Evolutionary conservation across 1,140 invertebrate genomes (phyloP).

Genomic region (Zaprionus davidi): DNA sequence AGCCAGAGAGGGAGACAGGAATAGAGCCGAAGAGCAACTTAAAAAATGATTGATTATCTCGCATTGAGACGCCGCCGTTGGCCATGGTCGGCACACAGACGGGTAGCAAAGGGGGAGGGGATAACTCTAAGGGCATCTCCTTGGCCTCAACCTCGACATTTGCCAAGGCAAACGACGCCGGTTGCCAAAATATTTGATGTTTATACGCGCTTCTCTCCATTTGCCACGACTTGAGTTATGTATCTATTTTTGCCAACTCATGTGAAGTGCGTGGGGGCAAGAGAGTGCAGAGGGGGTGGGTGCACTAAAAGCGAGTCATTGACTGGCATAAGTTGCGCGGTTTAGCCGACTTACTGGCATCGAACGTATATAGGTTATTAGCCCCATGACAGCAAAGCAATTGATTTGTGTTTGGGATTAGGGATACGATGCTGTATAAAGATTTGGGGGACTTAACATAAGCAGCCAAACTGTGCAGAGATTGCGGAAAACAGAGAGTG

Average conservation of each 20-base stretch:
- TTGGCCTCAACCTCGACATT: conserved; percentile 41
- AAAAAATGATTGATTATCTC: conserved; percentile 73
- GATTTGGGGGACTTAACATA: not conserved
- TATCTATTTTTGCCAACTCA: conserved; percentile 49
- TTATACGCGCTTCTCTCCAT: conserved; percentile 8
- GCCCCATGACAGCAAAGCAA: conserved; percentile 44
- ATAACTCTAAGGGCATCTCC: not conserved
- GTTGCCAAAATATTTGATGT: conserved; percentile 21
- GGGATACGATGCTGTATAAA: not conserved
- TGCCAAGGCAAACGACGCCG: conserved; percentile 40
- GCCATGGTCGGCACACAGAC: conserved; percentile 35
- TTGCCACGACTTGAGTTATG: conserved; percentile 22
- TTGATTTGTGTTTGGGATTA: conserved; percentile 57
- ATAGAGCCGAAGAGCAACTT: conserved; percentile 13
- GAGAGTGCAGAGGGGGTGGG: not conserved
- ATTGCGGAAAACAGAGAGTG: not conserved
- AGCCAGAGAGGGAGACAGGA: not conserved
- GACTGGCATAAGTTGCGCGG: conserved; percentile 56
- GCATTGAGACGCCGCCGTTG: conserved; percentile 53
- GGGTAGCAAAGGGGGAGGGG: not conserved
- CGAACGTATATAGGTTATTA: conserved; percentile 60
- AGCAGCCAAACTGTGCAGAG: not conserved
- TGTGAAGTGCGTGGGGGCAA: conserved; percentile 19
- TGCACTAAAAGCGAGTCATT: conserved; percentile 21
- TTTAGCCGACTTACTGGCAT: conserved; percentile 49